Evolutionary conservation across 1,140 invertebrate species (phyloP).

Genomic region (Macrobrachium nipponense): DNA sequence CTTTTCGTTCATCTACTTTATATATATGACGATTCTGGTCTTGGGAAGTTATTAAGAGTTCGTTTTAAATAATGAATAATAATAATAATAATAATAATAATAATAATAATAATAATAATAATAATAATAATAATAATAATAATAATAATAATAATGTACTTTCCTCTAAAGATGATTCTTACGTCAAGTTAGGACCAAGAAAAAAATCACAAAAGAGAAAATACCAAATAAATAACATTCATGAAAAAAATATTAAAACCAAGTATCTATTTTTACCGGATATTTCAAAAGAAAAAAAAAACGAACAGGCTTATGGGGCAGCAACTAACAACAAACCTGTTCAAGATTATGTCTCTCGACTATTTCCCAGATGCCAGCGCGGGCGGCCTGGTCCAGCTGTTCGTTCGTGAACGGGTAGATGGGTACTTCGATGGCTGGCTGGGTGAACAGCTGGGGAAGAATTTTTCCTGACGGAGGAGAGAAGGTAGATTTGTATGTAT

Average conservation of each 20-base stretch:
- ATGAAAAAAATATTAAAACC: neutral
- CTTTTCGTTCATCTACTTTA: too few relatives aligned
- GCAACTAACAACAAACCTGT: slow-evolving; percentile 14
- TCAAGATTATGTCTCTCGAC: slow-evolving; percentile 5
- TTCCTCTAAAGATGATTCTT: too few relatives aligned
- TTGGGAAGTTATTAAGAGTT: too few relatives aligned
- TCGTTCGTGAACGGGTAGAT: neutral
- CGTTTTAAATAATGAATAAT: too few relatives aligned
- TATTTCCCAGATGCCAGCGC: slow-evolving; percentile 1
- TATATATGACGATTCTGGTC: too few relatives aligned
- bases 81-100: too few relatives aligned
- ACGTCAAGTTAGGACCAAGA: too few relatives aligned
- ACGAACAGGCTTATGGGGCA: neutral
- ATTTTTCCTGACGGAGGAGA: neutral
- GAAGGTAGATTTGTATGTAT: neutral
- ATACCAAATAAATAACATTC: too few relatives aligned
- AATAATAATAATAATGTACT: too few relatives aligned
- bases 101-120: too few relatives aligned
- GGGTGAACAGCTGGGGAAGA: neutral
- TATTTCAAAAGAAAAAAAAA: neutral
- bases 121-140: too few relatives aligned
- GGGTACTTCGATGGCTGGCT: neutral
- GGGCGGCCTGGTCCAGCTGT: slow-evolving; percentile 19
- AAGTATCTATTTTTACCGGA: neutral
- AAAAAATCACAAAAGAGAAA: too few relatives aligned